These are phyloP conservation scores for Amphiduros pacificus DNA, from an alignment of 2,888 invertebrate species.

Conservation along the genomic window DNA sequence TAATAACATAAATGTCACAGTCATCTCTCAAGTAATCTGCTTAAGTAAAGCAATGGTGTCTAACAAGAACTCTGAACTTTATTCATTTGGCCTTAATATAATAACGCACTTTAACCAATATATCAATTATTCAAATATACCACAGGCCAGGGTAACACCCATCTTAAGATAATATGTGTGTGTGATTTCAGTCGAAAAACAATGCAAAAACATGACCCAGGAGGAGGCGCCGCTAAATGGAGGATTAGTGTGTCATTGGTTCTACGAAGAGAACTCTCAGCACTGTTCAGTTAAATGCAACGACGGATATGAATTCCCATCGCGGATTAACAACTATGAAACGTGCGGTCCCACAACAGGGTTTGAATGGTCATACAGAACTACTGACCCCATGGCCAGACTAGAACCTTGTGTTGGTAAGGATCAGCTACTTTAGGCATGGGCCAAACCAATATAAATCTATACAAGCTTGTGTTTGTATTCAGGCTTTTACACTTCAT, in stretches of 20 bases:
- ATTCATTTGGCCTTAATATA: too few species aligned
- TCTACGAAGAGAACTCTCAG: neutral
- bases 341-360: slow-evolving; percentile 1
- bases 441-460: too few species aligned
- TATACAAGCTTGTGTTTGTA: too few species aligned
- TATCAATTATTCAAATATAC: too few species aligned
- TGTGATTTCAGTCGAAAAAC: neutral
- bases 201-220: neutral
- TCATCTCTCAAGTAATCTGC: too few species aligned
- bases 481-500: too few species aligned
- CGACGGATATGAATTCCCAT: neutral
- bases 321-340: slow-evolving; percentile 2
- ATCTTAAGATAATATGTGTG: too few species aligned
- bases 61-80: too few species aligned
- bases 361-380: neutral
- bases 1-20: too few species aligned
- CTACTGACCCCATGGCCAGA: neutral
- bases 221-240: neutral
- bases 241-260: neutral
- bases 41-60: too few species aligned
- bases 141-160: too few species aligned
- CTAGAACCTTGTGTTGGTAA: neutral
- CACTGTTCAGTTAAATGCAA: neutral
- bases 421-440: neutral
- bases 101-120: too few species aligned